Evolutionary conservation across 2,797 vertebrate species (phyloP).

Genomic region (Sebastes jordani): DNA sequence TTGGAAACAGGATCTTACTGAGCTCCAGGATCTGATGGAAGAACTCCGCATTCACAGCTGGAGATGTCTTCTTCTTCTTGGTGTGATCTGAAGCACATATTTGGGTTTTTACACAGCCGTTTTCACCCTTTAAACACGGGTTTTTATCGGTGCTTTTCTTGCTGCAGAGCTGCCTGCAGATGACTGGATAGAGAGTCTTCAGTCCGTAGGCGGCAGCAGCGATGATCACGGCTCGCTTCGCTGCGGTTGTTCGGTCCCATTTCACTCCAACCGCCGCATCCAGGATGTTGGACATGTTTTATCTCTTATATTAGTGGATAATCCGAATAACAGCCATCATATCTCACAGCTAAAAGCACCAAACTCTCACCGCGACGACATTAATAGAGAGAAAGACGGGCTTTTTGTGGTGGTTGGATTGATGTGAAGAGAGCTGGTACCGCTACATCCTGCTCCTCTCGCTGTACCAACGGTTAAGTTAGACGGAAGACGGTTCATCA

Average conservation of each 20-base stretch:
- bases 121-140: constrained; percentile 54
- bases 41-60: constrained; percentile 89
- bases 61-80: constrained; percentile 68
- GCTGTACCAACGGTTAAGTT: background rate
- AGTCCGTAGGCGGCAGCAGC: constrained; percentile 90
- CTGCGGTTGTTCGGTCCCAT: constrained; percentile 86
- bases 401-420: constrained; percentile 14
- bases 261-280: constrained; percentile 83
- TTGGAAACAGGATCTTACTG: constrained; percentile 90
- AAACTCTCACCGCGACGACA: constrained; percentile 19
- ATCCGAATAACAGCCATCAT: too few relatives aligned
- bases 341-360: too few relatives aligned
- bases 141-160: constrained; percentile 22
- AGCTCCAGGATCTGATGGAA: constrained; percentile 91
- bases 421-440: constrained; percentile 44
- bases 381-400: background rate
- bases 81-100: constrained; percentile 10
- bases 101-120: constrained; percentile 57
- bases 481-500: accelerated
- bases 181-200: constrained; percentile 87
- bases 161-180: constrained; percentile 79
- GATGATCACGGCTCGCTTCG: constrained; percentile 87
- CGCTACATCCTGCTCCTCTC: constrained; percentile 71
- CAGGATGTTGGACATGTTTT: constrained; percentile 85
- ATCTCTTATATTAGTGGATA: too few relatives aligned